phyloP scores from a whole-genome alignment of 2,888 invertebrate genomes.

The Fragum fragum region DNA sequence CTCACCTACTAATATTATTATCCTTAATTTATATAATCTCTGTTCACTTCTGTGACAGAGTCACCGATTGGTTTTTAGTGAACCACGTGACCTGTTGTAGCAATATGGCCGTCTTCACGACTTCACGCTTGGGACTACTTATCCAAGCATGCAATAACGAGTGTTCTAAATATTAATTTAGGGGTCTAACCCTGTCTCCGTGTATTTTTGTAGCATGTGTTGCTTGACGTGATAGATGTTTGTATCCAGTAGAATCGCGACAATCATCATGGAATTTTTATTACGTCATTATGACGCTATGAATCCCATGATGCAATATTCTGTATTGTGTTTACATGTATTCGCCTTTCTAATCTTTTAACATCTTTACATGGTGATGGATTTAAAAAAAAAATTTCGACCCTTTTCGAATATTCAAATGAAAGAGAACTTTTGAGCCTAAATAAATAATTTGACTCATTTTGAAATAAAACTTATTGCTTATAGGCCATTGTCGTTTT shows the following conservation, averaged over 20 bases:
- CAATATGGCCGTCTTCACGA: slow-evolving; percentile 38
- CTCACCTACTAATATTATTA: slow-evolving; percentile 27
- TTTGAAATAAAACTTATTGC: too few relatives aligned
- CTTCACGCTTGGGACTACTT: slow-evolving; percentile 40
- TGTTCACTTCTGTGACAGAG: slow-evolving; percentile 28
- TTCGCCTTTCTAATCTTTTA: slow-evolving; percentile 7
- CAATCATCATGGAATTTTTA: slow-evolving; percentile 5
- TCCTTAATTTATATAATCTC: slow-evolving; percentile 19
- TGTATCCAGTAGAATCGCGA: slow-evolving; percentile 7
- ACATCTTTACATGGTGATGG: slow-evolving; percentile 25
- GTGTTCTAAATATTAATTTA: slow-evolving; percentile 37
- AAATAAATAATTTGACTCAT: too few relatives aligned
- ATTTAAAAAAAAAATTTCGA: background rate
- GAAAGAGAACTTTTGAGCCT: too few relatives aligned
- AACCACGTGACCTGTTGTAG: slow-evolving; percentile 22
- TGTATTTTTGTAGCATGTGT: slow-evolving; percentile 10
- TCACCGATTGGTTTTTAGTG: slow-evolving; percentile 8
- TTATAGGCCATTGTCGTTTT: too few relatives aligned
- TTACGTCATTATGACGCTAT: slow-evolving; percentile 5
- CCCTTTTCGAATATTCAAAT: background rate
- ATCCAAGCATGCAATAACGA: slow-evolving; percentile 50
- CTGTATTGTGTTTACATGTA: background rate
- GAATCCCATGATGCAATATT: slow-evolving; percentile 24
- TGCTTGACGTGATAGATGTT: background rate
- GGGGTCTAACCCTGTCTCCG: slow-evolving; percentile 23